These are phyloP conservation scores for Saguinus midas DNA, from an alignment of 2,113 vertebrate species.

Conservation along the genomic window DNA sequence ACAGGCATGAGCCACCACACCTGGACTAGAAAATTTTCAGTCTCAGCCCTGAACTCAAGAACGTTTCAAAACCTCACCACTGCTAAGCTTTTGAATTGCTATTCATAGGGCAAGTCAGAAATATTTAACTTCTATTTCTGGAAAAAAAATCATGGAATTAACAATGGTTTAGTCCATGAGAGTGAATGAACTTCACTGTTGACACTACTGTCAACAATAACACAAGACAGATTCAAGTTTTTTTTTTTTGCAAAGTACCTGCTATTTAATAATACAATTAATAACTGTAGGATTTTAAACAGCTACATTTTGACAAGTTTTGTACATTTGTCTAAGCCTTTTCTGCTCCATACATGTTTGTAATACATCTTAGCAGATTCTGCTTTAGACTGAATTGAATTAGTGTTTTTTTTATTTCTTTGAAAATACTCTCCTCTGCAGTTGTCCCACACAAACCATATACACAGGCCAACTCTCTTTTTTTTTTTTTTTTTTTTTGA, in stretches of 20 bases:
- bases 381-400: neutral
- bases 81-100: neutral
- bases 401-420: slow-evolving; percentile 8
- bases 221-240: slow-evolving; percentile 24
- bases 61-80: neutral
- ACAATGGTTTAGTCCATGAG: neutral
- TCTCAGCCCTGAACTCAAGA: neutral
- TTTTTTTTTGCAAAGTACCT: neutral
- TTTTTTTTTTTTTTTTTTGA: no score
- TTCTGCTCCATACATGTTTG: neutral
- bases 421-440: neutral
- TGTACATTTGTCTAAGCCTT: neutral
- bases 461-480: neutral
- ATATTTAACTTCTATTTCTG: slow-evolving; percentile 24
- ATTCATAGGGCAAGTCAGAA: neutral
- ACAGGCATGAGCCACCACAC: no score
- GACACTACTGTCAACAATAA: neutral
- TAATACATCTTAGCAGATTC: neutral
- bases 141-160: slow-evolving; percentile 11
- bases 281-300: neutral
- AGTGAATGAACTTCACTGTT: neutral
- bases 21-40: neutral
- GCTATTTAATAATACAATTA: neutral
- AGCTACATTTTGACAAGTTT: neutral
- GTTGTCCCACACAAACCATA: neutral